Evolutionary conservation across 2,888 invertebrate species (phyloP).

Genomic region (Tiphia femorata): DNA sequence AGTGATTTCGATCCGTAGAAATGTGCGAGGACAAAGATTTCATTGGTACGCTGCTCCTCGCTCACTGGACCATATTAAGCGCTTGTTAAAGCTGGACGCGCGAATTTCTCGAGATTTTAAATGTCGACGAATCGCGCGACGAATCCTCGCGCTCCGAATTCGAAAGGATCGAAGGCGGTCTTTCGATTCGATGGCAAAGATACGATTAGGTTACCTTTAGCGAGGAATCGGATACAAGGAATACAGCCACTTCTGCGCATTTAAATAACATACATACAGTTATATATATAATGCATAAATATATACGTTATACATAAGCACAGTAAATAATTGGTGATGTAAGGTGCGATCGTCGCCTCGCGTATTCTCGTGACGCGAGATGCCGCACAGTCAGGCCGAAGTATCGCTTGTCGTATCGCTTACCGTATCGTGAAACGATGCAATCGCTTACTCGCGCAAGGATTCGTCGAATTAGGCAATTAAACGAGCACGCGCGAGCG

Average conservation of each 20-base stretch:
- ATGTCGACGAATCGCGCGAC: not conserved
- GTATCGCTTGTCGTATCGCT: too few species aligned
- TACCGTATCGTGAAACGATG: not conserved
- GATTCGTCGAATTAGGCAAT: constrained; percentile 32
- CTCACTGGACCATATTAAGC: constrained; percentile 48
- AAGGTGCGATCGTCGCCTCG: constrained; percentile 3
- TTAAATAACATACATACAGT: constrained; percentile 8
- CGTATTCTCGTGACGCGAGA: too few species aligned
- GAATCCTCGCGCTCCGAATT: not conserved
- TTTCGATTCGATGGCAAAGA: too few species aligned
- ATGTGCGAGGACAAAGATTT: too few species aligned
- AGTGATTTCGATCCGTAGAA: too few species aligned
- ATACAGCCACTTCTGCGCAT: constrained; percentile 20
- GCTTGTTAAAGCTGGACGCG: constrained; percentile 46
- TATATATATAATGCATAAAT: constrained; percentile 20
- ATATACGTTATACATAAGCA: constrained; percentile 14
- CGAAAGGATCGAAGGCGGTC: not conserved
- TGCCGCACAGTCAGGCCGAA: too few species aligned
- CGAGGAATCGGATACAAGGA: constrained; percentile 19
- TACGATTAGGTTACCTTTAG: too few species aligned
- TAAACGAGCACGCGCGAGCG: constrained; percentile 16
- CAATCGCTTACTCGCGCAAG: constrained; percentile 19
- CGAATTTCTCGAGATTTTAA: not conserved
- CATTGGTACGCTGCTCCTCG: too few species aligned
- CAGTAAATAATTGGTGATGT: constrained; percentile 8